Evolutionary conservation across 2,888 invertebrate species (phyloP), one percentile per base, ranked within the genome.

Genomic region (Drosophila falleni): DNA sequence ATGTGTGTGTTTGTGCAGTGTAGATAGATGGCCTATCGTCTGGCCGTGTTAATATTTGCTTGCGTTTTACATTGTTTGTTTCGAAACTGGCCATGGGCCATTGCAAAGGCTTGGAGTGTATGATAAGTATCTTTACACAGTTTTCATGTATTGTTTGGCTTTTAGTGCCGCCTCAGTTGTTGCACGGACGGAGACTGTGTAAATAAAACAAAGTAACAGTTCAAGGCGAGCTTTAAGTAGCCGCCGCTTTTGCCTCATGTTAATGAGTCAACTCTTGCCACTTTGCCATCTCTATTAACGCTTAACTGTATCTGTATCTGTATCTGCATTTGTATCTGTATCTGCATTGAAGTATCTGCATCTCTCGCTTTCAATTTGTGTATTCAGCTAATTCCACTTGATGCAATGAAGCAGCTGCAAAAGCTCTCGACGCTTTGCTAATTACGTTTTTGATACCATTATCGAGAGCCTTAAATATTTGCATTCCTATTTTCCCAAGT

Each of bases 61-160:
- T 80, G 88, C 85, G 87, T 83, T 87, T 84, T 87, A 87, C 88
- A 84, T 81, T 83, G 82, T 83, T 81, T 83, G 80, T 69, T 49
- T 66, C n/a, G 61, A 29, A 41, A 35, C 74, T 84, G 87, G 67
- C 81, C 85, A 77, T 67, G 75, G 72, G 62, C 19, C 19, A 49
- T 15, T 29, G 54, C 63, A 55, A 49, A 65, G 50, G 53, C 56
- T 58, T 29, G 29, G 29, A 31, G 31, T 31, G 63, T 54, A 46
- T 11, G 56, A 33, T 42, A 50, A 39, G 49, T 62, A 71, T 76
- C 85, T 87, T 87, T 87, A 71, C 73, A 65, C 66, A 75, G 81
- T 83, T 83, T 84, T 78, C 87, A 72, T 81, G 79, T 81, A 74
- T 77, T 83, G 87, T 84, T 87, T 83, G 82, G 81, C 87, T 81